Evolutionary conservation across 2,888 invertebrate species (phyloP).

Genomic region (Drosophila nr. perissopoda): DNA sequence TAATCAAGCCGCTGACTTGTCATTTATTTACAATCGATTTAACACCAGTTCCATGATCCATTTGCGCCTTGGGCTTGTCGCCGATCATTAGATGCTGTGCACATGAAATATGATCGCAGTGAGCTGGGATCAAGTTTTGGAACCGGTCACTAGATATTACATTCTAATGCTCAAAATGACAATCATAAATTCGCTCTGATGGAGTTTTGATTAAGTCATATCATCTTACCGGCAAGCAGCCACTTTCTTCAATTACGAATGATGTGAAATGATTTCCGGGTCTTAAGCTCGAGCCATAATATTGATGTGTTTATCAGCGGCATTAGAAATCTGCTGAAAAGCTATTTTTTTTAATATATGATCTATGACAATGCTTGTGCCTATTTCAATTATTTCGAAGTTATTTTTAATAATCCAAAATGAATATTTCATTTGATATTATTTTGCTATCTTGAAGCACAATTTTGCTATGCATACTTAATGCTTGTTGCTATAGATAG

Average conservation of each 20-base stretch:
- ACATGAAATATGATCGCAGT: conserved; percentile 64
- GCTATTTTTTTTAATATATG: not conserved
- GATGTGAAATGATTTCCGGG: conserved; percentile 43
- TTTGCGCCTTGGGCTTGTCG: conserved; percentile 44
- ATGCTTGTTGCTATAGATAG: not conserved
- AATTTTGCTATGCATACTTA: not conserved
- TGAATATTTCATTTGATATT: not conserved
- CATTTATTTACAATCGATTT: conserved; percentile 81
- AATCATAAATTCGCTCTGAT: conserved; percentile 66
- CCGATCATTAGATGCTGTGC: conserved; percentile 52
- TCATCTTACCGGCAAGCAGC: conserved; percentile 44
- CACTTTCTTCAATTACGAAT: conserved; percentile 29
- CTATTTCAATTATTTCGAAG: not conserved
- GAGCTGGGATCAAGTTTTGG: conserved; percentile 36
- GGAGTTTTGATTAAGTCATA: conserved; percentile 65
- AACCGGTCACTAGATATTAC: conserved; percentile 60
- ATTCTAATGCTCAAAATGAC: conserved; percentile 69
- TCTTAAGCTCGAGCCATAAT: not conserved
- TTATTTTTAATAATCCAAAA: not conserved
- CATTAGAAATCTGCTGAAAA: not conserved
- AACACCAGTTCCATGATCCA: conserved; percentile 70
- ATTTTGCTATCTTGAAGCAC: not conserved
- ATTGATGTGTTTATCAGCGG: not conserved
- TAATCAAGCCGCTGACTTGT: conserved; percentile 78
- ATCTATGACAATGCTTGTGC: not conserved